These are phyloP conservation scores for Cheilosia scutellata DNA, from an alignment of 2,888 invertebrate genomes.

Conservation along the genomic window DNA sequence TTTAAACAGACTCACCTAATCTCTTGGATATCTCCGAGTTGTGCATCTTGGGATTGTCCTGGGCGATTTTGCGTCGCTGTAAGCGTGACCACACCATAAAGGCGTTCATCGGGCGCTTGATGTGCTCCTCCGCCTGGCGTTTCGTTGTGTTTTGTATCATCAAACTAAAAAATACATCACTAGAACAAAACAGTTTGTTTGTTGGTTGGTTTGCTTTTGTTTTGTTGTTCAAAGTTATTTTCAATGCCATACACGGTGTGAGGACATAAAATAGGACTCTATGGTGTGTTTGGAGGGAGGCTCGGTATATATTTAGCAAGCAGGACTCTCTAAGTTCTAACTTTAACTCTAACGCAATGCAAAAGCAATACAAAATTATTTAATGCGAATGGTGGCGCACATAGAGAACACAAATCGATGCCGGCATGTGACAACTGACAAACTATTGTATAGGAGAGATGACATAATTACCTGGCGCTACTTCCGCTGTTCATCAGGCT, in stretches of 20 bases:
- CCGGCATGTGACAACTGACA: slow-evolving; percentile 26
- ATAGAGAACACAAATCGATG: slow-evolving; percentile 14
- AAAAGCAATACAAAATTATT: slow-evolving; percentile 70
- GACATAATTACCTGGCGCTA: slow-evolving; percentile 82
- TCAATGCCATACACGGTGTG: neutral
- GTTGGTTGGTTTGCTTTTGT: slow-evolving; percentile 66
- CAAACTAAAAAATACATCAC: slow-evolving; percentile 84
- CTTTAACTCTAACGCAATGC: slow-evolving; percentile 51
- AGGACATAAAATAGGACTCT: neutral
- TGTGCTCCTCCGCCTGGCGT: slow-evolving; percentile 91
- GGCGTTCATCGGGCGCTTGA: slow-evolving; percentile 99
- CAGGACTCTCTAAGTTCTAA: slow-evolving; percentile 24
- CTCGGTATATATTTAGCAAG: slow-evolving; percentile 35
- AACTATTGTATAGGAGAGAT: slow-evolving; percentile 24
- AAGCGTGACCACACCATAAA: slow-evolving; percentile 99
- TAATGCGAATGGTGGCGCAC: neutral
- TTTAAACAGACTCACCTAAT: slow-evolving; percentile 88
- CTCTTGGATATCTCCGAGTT: slow-evolving; percentile 98
- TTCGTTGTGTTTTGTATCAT: slow-evolving; percentile 84
- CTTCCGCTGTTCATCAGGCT: slow-evolving; percentile 84
- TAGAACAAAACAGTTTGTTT: slow-evolving; percentile 76
- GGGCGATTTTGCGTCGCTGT: slow-evolving; percentile 97
- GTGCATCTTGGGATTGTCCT: slow-evolving; percentile 99
- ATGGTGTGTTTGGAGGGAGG: neutral
- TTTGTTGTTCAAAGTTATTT: slow-evolving; percentile 45